Base-by-base conservation (phyloP, 2,113 vertebrate species). In the Morone chrysops region DNA sequence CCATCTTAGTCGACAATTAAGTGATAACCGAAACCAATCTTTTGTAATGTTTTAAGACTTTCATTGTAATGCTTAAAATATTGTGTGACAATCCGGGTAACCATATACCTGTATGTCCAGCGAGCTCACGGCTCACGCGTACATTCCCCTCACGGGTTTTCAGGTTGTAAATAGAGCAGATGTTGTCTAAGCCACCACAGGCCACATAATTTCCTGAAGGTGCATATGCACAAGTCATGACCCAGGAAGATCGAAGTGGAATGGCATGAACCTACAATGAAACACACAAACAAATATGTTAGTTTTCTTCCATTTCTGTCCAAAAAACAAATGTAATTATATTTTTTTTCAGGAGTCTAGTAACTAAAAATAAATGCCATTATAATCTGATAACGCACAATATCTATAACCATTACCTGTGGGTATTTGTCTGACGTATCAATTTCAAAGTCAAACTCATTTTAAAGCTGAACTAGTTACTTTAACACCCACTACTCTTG, bases 81-180 rank as follows among this genome's bases (percentile, higher is more conserved):
- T 65, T 4, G 51, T 16, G 3, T 36, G 17, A 61, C 31, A 31
- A 25, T 25, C 1, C 25, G 25, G 25, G 25, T 16, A 8, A 38
- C 40, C 31, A 61, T 68, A 38, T 92, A 99, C 98, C 98, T 97
- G 98, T 99, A 87, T 99, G 98, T 91, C 98, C 98, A 43, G 98
- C 98, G 70, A 99, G 95, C 85, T 99, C 98, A 74, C 98, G 98
- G 93, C 98, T 99, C 85, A 99, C 98, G 18, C 98, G 97, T 74
- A 99, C 98, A 82, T 99, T 99, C 90, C 98, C 98, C 95, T 99
- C 98, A 13, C 98, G 98, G 61, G 98, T 99, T 95, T 99, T 99
- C 94, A 99, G 97, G 94, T 99, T 99, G 95, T 99, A 99, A 95
- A 99, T 99, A 93, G 98, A 99, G 91, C 98, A 99, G 90, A 99